phyloP scores from a whole-genome alignment of 2,797 vertebrate genomes.

The Sphenodon punctatus region DNA sequence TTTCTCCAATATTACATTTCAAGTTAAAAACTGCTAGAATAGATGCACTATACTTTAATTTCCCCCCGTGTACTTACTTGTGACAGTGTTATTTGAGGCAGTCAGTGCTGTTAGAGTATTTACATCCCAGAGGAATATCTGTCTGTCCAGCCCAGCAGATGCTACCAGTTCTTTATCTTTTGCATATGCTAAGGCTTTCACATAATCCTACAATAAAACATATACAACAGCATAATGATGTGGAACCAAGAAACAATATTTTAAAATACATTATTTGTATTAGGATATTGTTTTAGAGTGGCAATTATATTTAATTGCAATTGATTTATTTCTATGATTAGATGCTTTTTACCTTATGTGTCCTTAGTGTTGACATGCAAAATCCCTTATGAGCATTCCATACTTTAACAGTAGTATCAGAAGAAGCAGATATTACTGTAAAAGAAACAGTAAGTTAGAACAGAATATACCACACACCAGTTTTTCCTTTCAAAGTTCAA shows the following conservation, averaged over 20 bases:
- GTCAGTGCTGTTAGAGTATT: slow-evolving; percentile 98
- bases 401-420: slow-evolving; percentile 98
- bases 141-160: slow-evolving; percentile 95
- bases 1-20: no score
- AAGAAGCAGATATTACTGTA: slow-evolving; percentile 97
- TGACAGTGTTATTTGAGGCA: slow-evolving; percentile 99
- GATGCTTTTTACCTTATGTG: slow-evolving; percentile 87
- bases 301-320: background rate
- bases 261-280: background rate
- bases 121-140: slow-evolving; percentile 99
- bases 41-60: background rate
- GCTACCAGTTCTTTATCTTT: slow-evolving; percentile 99
- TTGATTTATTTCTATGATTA: slow-evolving; percentile 2
- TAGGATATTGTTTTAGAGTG: background rate
- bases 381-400: slow-evolving; percentile 99
- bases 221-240: background rate
- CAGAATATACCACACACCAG: background rate
- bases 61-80: slow-evolving; percentile 85
- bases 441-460: slow-evolving; percentile 55
- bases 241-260: background rate
- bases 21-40: background rate
- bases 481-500: slow-evolving; percentile 1
- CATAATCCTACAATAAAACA: slow-evolving; percentile 86
- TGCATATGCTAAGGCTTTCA: slow-evolving; percentile 97
- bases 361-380: slow-evolving; percentile 99